Conservation (phyloP, 1,140 invertebrate genomes). For the Ips nitidus region DNA sequence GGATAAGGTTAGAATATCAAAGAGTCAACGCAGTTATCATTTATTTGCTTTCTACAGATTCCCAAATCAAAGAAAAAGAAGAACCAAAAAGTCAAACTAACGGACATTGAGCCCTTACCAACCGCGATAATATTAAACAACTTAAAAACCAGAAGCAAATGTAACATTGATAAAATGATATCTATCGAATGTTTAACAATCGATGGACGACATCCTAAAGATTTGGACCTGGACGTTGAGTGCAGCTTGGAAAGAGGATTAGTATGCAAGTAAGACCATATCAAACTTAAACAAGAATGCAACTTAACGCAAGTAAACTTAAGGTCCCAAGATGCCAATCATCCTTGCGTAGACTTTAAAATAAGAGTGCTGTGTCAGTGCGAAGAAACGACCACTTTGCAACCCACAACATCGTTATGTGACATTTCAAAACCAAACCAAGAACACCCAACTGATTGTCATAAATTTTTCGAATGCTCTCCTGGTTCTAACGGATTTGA, state of each 20-base stretch:
- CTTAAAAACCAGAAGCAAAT: conserved; percentile 56
- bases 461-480: conserved; percentile 62
- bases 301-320: not conserved
- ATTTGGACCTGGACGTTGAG: conserved; percentile 70
- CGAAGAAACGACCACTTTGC: conserved; percentile 42
- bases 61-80: conserved; percentile 48
- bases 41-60: not conserved
- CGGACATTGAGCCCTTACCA: conserved; percentile 67
- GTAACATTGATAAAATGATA: conserved; percentile 62
- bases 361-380: conserved; percentile 71
- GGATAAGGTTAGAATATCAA: conserved; percentile 44
- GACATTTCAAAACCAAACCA: conserved; percentile 52
- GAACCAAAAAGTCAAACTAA: conserved; percentile 35
- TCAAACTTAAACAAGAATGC: not conserved
- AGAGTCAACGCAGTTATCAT: not conserved
- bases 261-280: conserved; percentile 55
- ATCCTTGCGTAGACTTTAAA: conserved; percentile 70
- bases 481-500: conserved; percentile 49
- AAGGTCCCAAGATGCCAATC: conserved; percentile 44
- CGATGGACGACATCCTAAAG: conserved; percentile 62
- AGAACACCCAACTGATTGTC: conserved; percentile 60
- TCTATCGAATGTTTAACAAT: conserved; percentile 75
- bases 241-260: conserved; percentile 74
- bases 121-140: conserved; percentile 54
- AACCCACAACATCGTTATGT: conserved; percentile 39